Conservation (phyloP, 2,113 vertebrate genomes). For the Struthidea cinerea region DNA sequence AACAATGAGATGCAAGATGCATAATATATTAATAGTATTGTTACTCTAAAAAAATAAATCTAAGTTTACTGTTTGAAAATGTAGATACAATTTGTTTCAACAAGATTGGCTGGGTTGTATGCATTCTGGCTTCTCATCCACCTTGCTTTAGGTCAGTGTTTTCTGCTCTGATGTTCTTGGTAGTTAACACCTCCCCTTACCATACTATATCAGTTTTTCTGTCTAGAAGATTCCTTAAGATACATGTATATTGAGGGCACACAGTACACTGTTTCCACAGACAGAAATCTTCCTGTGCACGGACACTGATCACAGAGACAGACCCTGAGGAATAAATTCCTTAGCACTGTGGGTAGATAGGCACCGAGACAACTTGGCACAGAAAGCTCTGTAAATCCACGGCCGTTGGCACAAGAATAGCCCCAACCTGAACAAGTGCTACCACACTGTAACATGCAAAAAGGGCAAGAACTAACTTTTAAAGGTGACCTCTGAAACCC, state of each 20-base stretch:
- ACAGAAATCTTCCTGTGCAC: not conserved
- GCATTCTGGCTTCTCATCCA: not conserved
- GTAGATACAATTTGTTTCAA: not conserved
- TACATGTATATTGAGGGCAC: not conserved
- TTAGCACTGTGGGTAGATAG: not conserved
- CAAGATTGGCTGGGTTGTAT: not conserved
- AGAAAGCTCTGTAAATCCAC: not conserved
- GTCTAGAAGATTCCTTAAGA: not conserved
- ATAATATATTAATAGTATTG: not conserved
- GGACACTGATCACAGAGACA: not conserved
- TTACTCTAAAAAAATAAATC: not conserved
- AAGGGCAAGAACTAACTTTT: not conserved
- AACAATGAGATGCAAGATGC: not conserved
- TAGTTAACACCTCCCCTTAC: not conserved
- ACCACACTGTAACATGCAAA: not conserved
- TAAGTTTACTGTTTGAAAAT: not conserved
- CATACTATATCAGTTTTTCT: not conserved
- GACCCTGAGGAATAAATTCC: not conserved
- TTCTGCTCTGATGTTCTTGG: slow-evolving; percentile 9
- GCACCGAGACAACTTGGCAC: not conserved
- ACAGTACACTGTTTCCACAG: not conserved
- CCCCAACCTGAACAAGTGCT: not conserved
- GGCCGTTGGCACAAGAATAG: not conserved
- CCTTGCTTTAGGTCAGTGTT: not conserved
- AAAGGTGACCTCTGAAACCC: not conserved